phyloP scores from a whole-genome alignment of 2,113 vertebrate species.

The Centropus bengalensis region DNA sequence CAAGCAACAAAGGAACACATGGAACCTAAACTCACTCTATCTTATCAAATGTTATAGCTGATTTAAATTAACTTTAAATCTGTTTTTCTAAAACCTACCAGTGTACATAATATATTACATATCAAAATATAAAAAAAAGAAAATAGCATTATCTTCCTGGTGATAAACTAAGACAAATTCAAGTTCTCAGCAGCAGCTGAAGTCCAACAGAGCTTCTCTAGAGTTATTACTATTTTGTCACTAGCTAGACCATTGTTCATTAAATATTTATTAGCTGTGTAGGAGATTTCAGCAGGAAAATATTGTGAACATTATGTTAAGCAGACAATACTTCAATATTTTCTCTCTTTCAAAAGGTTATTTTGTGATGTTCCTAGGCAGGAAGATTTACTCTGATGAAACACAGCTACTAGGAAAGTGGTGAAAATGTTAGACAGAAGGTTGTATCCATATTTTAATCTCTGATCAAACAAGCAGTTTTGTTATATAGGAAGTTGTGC shows the following conservation, averaged over 20 bases:
- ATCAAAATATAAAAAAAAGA: background rate
- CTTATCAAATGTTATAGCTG: background rate
- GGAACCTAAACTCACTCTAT: background rate
- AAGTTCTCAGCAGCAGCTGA: background rate
- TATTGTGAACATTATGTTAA: background rate
- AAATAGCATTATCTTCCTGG: background rate
- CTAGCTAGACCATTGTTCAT: background rate
- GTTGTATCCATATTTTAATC: background rate
- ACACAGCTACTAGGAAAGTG: background rate
- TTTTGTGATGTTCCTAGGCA: background rate
- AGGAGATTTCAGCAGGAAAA: background rate
- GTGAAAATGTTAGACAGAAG: background rate
- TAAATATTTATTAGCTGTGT: background rate
- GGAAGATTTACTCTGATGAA: background rate
- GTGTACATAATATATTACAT: background rate
- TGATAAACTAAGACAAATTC: background rate
- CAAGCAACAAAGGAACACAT: background rate
- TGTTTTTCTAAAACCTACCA: background rate
- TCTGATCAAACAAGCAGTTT: background rate
- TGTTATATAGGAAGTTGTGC: background rate
- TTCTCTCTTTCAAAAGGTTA: background rate
- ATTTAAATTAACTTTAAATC: background rate
- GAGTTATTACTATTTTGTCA: slow-evolving; percentile 1
- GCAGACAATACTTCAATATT: background rate
- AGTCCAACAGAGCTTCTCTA: background rate